Conservation (phyloP, 2,797 vertebrate genomes). For the Aeoliscus strigatus region DNA sequence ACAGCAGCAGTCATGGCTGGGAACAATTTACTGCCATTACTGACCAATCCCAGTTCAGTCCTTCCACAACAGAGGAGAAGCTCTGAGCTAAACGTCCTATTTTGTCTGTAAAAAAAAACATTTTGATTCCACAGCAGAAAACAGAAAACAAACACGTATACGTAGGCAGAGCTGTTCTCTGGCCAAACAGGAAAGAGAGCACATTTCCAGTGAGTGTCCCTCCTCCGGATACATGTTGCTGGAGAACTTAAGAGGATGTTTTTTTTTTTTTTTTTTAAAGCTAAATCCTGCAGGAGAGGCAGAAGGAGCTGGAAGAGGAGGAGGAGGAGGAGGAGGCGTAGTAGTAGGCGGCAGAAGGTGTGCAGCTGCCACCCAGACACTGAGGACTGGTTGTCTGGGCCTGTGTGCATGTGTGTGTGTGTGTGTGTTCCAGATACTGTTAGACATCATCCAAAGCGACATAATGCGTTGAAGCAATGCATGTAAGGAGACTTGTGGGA, state of each 20-base stretch:
- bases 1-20: conserved; percentile 20
- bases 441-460: neutral
- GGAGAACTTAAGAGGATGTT: conserved; percentile 43
- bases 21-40: conserved; percentile 6
- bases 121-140: conserved; percentile 11
- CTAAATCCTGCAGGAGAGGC: conserved; percentile 35
- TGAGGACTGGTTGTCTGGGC: conserved; percentile 9
- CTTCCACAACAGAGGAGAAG: conserved; percentile 6
- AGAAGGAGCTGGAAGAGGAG: conserved; percentile 29
- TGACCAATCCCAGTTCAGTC: neutral
- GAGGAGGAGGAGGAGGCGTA: conserved; percentile 19
- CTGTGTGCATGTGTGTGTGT: conserved; percentile 8
- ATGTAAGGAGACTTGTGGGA: neutral
- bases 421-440: neutral
- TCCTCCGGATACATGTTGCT: conserved; percentile 25
- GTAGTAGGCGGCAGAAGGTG: conserved; percentile 47
- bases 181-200: conserved; percentile 3
- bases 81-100: conserved; percentile 1
- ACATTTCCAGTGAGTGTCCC: conserved; percentile 1
- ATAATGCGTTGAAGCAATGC: neutral
- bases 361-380: conserved; percentile 64
- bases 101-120: conserved; percentile 4
- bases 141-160: conserved; percentile 7
- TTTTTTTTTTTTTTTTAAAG: no score
- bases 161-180: conserved; percentile 11